Percentiles rank a stretch among this genome's conserved stretches.
phyloP scores from a whole-genome alignment of 2,888 invertebrate genomes.

The Parnassius mnemosyne region DNA sequence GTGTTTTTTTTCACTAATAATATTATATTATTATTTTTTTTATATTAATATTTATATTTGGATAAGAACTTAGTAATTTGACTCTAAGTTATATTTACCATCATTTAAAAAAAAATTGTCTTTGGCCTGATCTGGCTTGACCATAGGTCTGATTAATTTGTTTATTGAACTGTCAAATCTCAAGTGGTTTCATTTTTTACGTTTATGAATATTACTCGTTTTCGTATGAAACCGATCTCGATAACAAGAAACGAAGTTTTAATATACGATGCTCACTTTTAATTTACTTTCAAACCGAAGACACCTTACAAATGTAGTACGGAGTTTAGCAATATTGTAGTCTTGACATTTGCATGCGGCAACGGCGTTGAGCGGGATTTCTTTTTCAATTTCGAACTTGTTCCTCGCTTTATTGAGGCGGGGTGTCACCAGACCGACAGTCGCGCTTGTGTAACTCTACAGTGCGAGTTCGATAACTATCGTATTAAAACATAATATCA shows the following conservation, averaged over 20 bases:
- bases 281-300: slow-evolving; percentile 24
- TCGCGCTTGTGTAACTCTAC: background rate
- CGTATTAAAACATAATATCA: background rate
- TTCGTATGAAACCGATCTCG: too few species aligned
- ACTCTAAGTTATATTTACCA: too few species aligned
- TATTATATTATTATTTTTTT: too few species aligned
- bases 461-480: background rate
- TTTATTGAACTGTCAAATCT: too few species aligned
- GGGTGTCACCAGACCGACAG: slow-evolving; percentile 55
- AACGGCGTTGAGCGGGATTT: slow-evolving; percentile 51
- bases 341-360: slow-evolving; percentile 59
- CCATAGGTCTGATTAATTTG: too few species aligned
- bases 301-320: slow-evolving; percentile 28
- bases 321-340: slow-evolving; percentile 59
- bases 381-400: slow-evolving; percentile 75
- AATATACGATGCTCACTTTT: background rate
- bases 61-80: too few species aligned
- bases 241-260: background rate
- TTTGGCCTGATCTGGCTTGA: too few species aligned
- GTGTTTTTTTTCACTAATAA: too few species aligned
- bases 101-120: too few species aligned
- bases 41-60: too few species aligned
- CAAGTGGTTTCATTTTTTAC: too few species aligned
- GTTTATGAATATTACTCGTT: too few species aligned
- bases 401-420: slow-evolving; percentile 63